Conservation (phyloP, 2,888 invertebrate species). For the Thumatha senex region DNA sequence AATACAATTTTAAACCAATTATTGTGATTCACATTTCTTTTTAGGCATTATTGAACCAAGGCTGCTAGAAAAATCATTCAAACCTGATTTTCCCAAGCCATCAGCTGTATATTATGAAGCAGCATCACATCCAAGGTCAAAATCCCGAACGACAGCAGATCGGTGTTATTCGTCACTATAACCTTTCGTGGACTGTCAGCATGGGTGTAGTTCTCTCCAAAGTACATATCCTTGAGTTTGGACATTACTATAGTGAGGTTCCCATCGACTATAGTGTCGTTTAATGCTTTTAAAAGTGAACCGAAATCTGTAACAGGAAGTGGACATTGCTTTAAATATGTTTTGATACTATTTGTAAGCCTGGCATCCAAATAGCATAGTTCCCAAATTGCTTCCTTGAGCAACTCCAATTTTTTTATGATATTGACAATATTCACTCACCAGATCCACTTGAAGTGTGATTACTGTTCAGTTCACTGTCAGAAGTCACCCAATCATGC, state of each 20-base stretch:
- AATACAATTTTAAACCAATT: no score
- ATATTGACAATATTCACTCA: background rate
- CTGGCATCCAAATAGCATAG: no score
- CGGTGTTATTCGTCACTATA: slow-evolving; percentile 71
- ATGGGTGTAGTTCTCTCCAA: slow-evolving; percentile 63
- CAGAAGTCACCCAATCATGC: slow-evolving; percentile 76
- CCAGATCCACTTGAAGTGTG: slow-evolving; percentile 20
- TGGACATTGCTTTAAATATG: background rate
- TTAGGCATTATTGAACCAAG: no score
- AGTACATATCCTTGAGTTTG: slow-evolving; percentile 79
- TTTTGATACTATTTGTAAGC: background rate
- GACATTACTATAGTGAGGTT: slow-evolving; percentile 76
- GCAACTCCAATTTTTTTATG: no score
- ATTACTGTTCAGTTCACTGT: slow-evolving; percentile 58
- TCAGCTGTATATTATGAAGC: slow-evolving; percentile 81
- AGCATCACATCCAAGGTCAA: slow-evolving; percentile 83
- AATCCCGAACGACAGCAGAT: slow-evolving; percentile 81
- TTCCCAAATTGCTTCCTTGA: no score
- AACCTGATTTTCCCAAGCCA: slow-evolving; percentile 83
- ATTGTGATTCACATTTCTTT: no score
- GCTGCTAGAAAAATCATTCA: background rate
- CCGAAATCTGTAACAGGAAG: slow-evolving; percentile 49
- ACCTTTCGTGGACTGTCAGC: slow-evolving; percentile 54
- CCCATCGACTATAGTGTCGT: slow-evolving; percentile 77
- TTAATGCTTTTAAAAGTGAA: slow-evolving; percentile 72